These are phyloP conservation scores for Tolypeutes matacus DNA, from an alignment of 2,797 vertebrate species.

Conservation along the genomic window DNA sequence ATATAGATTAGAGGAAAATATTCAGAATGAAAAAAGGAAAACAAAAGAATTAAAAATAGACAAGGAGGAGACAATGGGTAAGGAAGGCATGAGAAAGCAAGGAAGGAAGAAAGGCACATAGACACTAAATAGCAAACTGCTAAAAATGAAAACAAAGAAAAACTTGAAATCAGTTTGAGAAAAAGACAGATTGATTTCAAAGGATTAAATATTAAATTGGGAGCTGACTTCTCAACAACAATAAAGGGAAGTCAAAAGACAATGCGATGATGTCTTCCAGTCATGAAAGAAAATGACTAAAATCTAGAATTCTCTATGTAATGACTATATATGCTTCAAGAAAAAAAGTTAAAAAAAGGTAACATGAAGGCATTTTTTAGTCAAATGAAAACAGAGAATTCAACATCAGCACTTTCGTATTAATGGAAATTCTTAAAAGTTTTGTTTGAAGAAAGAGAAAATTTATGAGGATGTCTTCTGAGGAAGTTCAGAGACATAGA, in stretches of 20 bases:
- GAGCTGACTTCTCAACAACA: neutral
- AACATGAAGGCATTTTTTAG: neutral
- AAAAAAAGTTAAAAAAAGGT: neutral
- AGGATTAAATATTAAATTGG: neutral
- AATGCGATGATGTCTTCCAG: neutral
- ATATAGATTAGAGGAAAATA: neutral
- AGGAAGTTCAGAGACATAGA: neutral
- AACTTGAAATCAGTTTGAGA: neutral
- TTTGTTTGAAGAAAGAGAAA: neutral
- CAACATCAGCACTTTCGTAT: neutral
- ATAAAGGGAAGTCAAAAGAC: neutral
- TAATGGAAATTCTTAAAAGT: neutral
- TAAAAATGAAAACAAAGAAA: neutral
- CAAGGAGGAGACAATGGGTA: no score
- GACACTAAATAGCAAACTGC: neutral
- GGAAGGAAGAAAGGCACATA: no score
- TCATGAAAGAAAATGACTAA: neutral
- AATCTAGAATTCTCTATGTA: neutral
- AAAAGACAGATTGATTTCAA: neutral
- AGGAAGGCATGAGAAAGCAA: neutral
- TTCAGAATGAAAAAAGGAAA: neutral
- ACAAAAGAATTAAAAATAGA: neutral
- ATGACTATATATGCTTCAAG: neutral
- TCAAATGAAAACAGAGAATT: neutral
- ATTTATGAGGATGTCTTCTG: neutral